Percentiles rank a stretch among this genome's conserved stretches.
These are phyloP conservation scores for Menura novaehollandiae DNA, from an alignment of 2,113 vertebrate species.

Conservation along the genomic window DNA sequence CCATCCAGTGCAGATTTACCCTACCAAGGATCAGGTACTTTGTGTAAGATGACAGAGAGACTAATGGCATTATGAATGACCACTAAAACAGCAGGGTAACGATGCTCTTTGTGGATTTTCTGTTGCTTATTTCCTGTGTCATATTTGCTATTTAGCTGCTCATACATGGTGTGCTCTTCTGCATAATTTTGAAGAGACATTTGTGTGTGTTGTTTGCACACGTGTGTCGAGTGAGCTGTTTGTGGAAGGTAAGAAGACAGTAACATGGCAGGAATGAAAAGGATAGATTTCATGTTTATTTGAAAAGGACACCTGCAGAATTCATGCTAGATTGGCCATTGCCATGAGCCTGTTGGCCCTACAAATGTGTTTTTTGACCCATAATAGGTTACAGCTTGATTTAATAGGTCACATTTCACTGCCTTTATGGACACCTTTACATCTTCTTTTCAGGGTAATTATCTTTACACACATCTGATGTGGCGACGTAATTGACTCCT, in stretches of 20 bases:
- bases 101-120: neutral
- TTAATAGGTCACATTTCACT: slow-evolving; percentile 79
- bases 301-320: slow-evolving; percentile 71
- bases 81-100: neutral
- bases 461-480: slow-evolving; percentile 74
- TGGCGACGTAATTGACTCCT: slow-evolving; percentile 74
- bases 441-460: slow-evolving; percentile 77
- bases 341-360: slow-evolving; percentile 64
- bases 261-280: neutral
- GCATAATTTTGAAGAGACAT: neutral
- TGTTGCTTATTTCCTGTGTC: neutral
- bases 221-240: neutral
- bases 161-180: neutral
- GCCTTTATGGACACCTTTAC: slow-evolving; percentile 75
- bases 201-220: neutral
- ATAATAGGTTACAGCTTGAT: slow-evolving; percentile 75
- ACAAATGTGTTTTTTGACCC: slow-evolving; percentile 77
- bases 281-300: slow-evolving; percentile 51
- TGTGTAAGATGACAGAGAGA: neutral
- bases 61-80: neutral
- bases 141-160: neutral
- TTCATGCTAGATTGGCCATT: slow-evolving; percentile 71
- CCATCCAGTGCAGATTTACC: neutral
- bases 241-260: neutral
- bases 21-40: neutral